A percentile compares a stretch with the other conserved stretches of the same genome.
phyloP scores from a whole-genome alignment of 2,888 invertebrate species.

The Loripinus fragilis region DNA sequence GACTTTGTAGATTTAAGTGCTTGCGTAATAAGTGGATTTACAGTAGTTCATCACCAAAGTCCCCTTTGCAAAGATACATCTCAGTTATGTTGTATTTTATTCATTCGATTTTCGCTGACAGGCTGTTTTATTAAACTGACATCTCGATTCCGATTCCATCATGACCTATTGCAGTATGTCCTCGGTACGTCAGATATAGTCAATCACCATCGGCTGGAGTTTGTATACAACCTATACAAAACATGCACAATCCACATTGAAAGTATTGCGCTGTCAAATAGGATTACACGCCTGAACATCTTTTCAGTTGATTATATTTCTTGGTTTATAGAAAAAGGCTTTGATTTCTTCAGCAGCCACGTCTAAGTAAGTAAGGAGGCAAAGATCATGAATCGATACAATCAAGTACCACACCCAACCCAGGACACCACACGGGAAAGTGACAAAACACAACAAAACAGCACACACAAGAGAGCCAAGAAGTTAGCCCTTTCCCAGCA shows the following conservation, averaged over 20 bases:
- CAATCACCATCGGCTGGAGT: background rate
- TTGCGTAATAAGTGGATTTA: no score
- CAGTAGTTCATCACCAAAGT: no score
- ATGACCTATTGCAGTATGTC: background rate
- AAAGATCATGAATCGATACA: no score
- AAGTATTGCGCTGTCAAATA: background rate
- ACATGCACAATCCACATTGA: background rate
- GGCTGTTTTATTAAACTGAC: background rate
- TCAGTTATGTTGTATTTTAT: background rate
- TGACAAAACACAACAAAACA: no score
- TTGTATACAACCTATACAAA: background rate
- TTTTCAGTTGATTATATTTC: background rate
- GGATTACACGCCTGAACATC: slow-evolving; percentile 10
- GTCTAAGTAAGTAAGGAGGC: no score
- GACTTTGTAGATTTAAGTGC: no score
- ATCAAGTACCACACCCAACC: no score
- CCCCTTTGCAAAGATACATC: background rate
- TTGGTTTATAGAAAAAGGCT: no score
- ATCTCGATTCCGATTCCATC: background rate
- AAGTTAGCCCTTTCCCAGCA: no score
- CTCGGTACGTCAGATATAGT: background rate
- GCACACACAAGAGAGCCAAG: no score
- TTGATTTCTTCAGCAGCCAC: no score
- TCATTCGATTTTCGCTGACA: background rate
- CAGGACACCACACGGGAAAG: no score